These are phyloP conservation scores for Anarhynchus alexandrinus DNA, from an alignment of 2,113 vertebrate species.

Conservation along the genomic window DNA sequence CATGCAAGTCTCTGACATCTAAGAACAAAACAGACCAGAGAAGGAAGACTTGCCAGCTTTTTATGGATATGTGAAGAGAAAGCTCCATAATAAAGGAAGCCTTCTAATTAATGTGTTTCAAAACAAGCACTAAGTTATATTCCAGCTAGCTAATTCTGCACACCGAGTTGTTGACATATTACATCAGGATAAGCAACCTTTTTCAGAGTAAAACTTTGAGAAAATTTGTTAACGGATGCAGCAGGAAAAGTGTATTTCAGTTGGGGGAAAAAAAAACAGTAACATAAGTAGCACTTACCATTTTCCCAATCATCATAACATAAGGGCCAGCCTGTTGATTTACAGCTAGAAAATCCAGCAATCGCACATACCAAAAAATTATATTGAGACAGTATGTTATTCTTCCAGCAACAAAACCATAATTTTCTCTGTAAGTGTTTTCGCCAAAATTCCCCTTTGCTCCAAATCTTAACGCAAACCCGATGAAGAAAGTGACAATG, in stretches of 20 bases:
- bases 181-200: neutral
- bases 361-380: constrained; percentile 98
- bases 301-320: constrained; percentile 99
- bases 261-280: neutral
- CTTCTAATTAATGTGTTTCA: neutral
- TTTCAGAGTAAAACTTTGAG: neutral
- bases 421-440: constrained; percentile 66
- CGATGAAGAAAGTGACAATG: constrained; percentile 92
- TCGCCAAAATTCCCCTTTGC: constrained; percentile 72
- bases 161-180: neutral
- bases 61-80: neutral
- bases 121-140: neutral
- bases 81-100: neutral
- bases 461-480: constrained; percentile 91
- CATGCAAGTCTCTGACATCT: neutral
- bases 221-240: neutral
- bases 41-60: neutral
- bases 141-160: neutral
- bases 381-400: constrained; percentile 96
- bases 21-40: neutral
- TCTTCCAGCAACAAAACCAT: constrained; percentile 84
- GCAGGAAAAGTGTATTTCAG: neutral
- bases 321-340: constrained; percentile 99
- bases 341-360: constrained; percentile 95
- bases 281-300: constrained; percentile 81